phyloP scores from a whole-genome alignment of 2,113 vertebrate genomes.

The Apeltes quadracus region DNA sequence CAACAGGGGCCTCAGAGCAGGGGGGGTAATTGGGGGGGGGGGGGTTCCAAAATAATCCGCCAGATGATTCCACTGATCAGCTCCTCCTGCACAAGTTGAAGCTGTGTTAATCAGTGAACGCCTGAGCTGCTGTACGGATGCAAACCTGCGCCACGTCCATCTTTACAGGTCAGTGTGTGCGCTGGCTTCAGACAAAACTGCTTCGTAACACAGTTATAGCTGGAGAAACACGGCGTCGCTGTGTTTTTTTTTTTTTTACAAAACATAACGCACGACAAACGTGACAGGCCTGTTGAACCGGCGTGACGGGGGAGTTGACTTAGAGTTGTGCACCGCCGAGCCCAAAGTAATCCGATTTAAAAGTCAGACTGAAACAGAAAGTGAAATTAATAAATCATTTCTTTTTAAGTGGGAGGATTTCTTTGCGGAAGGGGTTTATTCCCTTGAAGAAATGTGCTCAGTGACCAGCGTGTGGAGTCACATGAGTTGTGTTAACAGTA shows the following conservation, averaged over 20 bases:
- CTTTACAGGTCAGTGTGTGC: constrained; percentile 2
- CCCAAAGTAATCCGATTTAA: background rate
- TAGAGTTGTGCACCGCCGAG: background rate
- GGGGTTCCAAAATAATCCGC: constrained; percentile 9
- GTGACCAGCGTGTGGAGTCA: constrained; percentile 14
- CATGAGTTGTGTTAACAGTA: background rate
- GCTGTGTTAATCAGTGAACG: constrained; percentile 3
- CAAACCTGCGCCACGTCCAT: background rate
- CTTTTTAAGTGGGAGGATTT: background rate
- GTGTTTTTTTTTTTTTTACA: background rate
- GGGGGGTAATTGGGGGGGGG: background rate
- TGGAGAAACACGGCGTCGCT: background rate
- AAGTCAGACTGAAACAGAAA: constrained; percentile 11
- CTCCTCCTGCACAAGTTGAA: background rate
- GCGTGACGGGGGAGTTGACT: background rate
- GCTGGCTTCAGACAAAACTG: background rate
- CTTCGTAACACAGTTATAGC: too few relatives aligned
- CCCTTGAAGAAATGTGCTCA: background rate
- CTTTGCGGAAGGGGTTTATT: constrained; percentile 8
- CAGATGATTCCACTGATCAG: constrained; percentile 23
- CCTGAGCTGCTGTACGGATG: background rate
- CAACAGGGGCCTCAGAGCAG: background rate
- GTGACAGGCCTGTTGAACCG: background rate
- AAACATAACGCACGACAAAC: background rate
- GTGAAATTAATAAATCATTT: background rate